Conservation (phyloP, 1,140 invertebrate species). For the Drosophila oshimai region DNA sequence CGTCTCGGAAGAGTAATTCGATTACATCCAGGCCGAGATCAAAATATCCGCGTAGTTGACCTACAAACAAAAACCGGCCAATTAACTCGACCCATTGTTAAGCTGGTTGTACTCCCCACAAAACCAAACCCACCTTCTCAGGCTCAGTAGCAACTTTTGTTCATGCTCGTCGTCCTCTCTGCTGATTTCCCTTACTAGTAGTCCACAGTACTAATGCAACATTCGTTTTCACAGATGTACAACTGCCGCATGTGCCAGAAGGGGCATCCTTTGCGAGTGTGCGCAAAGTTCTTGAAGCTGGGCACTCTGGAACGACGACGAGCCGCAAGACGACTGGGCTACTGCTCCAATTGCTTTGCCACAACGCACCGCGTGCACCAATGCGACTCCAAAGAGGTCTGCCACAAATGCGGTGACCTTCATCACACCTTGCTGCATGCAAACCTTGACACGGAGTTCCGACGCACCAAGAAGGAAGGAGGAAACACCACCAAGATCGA, state of each 20-base stretch:
- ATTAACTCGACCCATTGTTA: background rate
- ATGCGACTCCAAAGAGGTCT: background rate
- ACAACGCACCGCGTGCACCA: background rate
- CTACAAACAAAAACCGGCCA: background rate
- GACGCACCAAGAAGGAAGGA: no score
- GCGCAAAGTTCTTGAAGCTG: background rate
- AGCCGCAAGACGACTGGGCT: background rate
- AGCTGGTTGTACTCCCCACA: background rate
- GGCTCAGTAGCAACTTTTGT: no score
- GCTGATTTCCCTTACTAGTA: no score
- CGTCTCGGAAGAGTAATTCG: background rate
- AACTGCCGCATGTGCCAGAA: background rate
- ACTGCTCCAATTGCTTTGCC: background rate
- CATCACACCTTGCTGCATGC: no score
- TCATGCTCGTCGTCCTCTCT: no score
- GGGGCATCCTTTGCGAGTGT: background rate
- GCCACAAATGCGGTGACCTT: no score
- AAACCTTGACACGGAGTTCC: no score
- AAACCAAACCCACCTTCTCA: no score
- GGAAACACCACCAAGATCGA: no score
- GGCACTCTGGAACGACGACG: background rate
- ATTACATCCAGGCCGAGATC: background rate
- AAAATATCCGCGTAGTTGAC: background rate
- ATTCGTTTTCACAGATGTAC: background rate
- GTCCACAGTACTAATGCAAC: no score